Base-by-base conservation (phyloP, 2,113 vertebrate species). In the Corvus hawaiiensis region DNA sequence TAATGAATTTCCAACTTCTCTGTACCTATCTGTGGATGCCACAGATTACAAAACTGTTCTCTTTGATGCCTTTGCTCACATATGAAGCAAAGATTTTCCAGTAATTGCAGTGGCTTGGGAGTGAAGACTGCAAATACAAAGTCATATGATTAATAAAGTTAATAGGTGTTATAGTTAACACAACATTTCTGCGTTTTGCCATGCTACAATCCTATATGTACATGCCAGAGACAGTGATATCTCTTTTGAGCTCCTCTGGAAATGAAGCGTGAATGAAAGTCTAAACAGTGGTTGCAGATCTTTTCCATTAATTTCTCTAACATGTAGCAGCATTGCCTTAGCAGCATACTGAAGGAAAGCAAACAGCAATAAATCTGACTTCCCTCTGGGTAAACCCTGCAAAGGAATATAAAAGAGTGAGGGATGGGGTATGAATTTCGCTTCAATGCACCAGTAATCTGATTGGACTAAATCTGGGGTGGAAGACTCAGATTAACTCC, bases 401-500 rank as follows among this genome's bases (percentile, higher is more conserved):
- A 75, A 87, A 86, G 35, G 39, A 37, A 49, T 73, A 94, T 64
- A 39, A 73, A 90, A 69, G 39, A 73, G 44, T 51, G 71, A 82
- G 46, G 23, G 46, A 87, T 55, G 55, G 67, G 33, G 22, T 92
- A 90, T 78, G 83, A 90, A 88, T 93, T 93, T 79, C 39, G 5
- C 48, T 94, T 90, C 90, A 90, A 16, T 84, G 72, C 48, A 67
- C 24, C 27, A 55, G 39, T 90, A 95, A 79, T 87, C 77, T 89
- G 56, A 72, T 32, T 82, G 69, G 68, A 63, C 55, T 90, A 90
- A 95, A 94, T 90, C 84, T 84, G 16, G 44, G 72, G 78, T 74
- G 82, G 74, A 94, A 71, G 52, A 87, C 73, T 94, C 82, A 71
- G 90, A 93, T 93, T 96, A 88, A 90, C 49, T 84, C 35, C 48